These are phyloP conservation scores for Pyrochroa serraticornis DNA, from an alignment of 2,888 invertebrate genomes.

Conservation along the genomic window DNA sequence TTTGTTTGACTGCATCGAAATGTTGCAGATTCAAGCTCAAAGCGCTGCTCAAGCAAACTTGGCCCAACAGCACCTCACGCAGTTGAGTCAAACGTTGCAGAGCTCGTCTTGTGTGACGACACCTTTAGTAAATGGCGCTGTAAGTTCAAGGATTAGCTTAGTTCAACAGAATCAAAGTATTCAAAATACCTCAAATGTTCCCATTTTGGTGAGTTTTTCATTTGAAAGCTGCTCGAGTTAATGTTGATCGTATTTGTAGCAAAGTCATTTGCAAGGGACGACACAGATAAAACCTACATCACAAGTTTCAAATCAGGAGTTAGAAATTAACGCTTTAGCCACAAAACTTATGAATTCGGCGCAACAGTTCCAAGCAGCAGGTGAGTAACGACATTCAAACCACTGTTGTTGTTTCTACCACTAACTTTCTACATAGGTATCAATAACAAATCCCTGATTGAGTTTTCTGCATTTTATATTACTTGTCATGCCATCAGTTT, in stretches of 20 bases:
- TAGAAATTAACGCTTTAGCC: conserved; percentile 78
- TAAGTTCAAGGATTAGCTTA: conserved; percentile 58
- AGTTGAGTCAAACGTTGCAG: conserved; percentile 45
- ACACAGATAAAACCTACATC: conserved; percentile 32
- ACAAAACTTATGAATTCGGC: conserved; percentile 83
- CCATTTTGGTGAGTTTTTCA: conserved; percentile 67
- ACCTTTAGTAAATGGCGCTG: conserved; percentile 53
- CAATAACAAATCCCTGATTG: not conserved
- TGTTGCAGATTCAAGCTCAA: conserved; percentile 40
- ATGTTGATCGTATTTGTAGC: conserved; percentile 33
- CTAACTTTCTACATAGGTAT: too few species aligned
- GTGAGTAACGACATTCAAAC: conserved; percentile 43
- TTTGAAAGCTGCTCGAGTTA: not conserved
- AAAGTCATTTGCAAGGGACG: conserved; percentile 42
- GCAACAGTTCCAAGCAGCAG: conserved; percentile 76
- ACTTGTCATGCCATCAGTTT: too few species aligned
- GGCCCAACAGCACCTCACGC: conserved; percentile 48
- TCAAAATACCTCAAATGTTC: conserved; percentile 65
- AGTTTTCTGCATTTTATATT: not conserved
- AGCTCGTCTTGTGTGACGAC: conserved; percentile 41
- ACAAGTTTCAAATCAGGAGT: conserved; percentile 54
- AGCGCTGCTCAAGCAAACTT: conserved; percentile 37
- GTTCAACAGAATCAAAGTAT: conserved; percentile 59
- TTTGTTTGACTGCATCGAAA: not conserved
- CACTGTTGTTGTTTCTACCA: too few species aligned